A percentile compares a stretch with the other conserved stretches of the same genome.
These are phyloP conservation scores for Solenopsis invicta DNA, from an alignment of 1,140 invertebrate genomes.

Conservation along the genomic window DNA sequence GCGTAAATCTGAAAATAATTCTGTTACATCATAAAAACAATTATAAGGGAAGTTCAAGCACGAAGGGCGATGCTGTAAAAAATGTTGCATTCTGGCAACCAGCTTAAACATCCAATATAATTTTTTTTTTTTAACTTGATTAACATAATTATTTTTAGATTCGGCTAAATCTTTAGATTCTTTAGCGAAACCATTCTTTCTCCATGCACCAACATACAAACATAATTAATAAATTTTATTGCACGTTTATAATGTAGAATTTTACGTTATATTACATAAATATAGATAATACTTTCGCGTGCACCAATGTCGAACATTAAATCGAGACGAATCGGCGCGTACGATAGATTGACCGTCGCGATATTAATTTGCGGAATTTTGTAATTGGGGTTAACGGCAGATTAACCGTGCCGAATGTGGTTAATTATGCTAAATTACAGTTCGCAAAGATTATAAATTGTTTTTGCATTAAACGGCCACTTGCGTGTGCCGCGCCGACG, in stretches of 20 bases:
- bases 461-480: neutral
- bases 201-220: no score
- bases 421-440: conserved; percentile 11
- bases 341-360: neutral
- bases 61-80: no score
- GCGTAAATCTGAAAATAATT: no score
- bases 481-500: neutral
- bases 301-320: neutral
- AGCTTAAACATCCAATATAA: no score
- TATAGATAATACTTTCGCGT: neutral
- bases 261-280: neutral
- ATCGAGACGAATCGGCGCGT: neutral
- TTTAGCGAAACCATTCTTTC: no score
- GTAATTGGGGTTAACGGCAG: conserved; percentile 26
- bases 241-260: neutral
- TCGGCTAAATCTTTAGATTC: no score
- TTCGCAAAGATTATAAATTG: neutral
- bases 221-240: no score
- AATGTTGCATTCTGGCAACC: no score
- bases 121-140: no score
- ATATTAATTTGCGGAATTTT: conserved; percentile 1
- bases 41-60: no score
- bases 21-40: no score
- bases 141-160: no score
- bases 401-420: neutral